Conservation (phyloP, 2,113 vertebrate species). For the Lanius collurio region DNA sequence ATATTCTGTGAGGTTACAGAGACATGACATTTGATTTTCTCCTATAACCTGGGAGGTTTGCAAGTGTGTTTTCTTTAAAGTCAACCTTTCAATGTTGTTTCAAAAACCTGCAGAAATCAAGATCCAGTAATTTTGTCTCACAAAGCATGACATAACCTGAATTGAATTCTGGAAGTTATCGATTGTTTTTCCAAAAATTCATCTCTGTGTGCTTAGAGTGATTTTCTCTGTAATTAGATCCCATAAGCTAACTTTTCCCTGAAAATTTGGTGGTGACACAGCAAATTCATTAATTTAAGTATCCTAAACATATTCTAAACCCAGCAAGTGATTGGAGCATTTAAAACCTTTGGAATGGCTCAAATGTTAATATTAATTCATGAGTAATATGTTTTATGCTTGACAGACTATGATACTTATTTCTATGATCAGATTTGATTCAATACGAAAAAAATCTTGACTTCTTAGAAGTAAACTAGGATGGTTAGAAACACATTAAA, state of each 20-base stretch:
- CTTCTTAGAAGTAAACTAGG: background rate
- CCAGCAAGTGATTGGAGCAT: background rate
- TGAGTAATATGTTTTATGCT: background rate
- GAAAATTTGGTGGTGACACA: background rate
- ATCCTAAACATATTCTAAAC: background rate
- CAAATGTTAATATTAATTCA: conserved; percentile 29
- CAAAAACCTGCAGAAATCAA: conserved; percentile 1
- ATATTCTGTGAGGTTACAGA: background rate
- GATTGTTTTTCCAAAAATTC: conserved; percentile 19
- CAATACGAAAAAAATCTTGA: background rate
- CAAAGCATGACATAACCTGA: background rate
- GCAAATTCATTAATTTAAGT: conserved; percentile 21
- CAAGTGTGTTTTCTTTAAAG: conserved; percentile 17
- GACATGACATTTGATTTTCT: background rate
- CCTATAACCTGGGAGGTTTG: background rate
- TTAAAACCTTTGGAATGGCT: background rate
- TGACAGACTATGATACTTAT: background rate
- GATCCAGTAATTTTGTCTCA: background rate
- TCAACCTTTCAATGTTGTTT: background rate
- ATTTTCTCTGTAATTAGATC: conserved; percentile 29
- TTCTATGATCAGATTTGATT: background rate
- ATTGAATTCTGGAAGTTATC: conserved; percentile 35
- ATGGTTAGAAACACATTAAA: background rate
- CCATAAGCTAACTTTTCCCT: background rate
- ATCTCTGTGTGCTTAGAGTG: background rate